Evolutionary conservation across 2,797 vertebrate species (phyloP).

Genomic region (Typhlichthys eigenmanni): DNA sequence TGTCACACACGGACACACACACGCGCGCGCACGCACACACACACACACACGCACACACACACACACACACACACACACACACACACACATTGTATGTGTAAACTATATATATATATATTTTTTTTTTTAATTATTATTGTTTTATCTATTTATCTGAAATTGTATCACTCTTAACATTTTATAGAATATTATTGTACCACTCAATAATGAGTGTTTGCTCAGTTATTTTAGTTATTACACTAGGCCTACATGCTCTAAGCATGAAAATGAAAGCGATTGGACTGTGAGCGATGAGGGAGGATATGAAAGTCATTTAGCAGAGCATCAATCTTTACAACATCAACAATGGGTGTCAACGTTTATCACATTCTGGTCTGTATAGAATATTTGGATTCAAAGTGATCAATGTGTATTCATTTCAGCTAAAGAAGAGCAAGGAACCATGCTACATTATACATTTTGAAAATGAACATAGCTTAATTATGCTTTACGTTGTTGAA

Average conservation of each 20-base stretch:
- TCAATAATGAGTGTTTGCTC: slow-evolving; percentile 11
- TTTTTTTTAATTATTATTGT: neutral
- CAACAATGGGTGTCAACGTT: slow-evolving; percentile 17
- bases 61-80: too few species aligned
- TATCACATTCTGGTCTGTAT: slow-evolving; percentile 13
- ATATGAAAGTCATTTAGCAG: slow-evolving; percentile 48
- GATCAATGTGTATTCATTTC: neutral
- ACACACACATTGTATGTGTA: too few species aligned
- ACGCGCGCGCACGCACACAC: too few species aligned
- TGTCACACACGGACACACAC: too few species aligned
- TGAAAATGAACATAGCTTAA: too few species aligned
- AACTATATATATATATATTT: neutral
- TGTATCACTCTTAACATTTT: neutral
- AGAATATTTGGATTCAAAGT: slow-evolving; percentile 27
- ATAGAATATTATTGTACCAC: neutral
- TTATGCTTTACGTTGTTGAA: too few species aligned
- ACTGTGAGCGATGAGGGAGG: slow-evolving; percentile 45
- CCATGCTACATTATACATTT: too few species aligned
- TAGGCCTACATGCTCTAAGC: too few species aligned
- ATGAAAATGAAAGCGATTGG: slow-evolving; percentile 34
- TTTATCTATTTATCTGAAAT: too few species aligned
- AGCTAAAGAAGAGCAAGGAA: too few species aligned
- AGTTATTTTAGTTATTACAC: neutral
- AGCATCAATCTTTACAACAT: slow-evolving; percentile 45
- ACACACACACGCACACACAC: too few species aligned